These are phyloP conservation scores for Ganaspis sp. DNA, from an alignment of 1,140 invertebrate genomes.

Conservation along the genomic window DNA sequence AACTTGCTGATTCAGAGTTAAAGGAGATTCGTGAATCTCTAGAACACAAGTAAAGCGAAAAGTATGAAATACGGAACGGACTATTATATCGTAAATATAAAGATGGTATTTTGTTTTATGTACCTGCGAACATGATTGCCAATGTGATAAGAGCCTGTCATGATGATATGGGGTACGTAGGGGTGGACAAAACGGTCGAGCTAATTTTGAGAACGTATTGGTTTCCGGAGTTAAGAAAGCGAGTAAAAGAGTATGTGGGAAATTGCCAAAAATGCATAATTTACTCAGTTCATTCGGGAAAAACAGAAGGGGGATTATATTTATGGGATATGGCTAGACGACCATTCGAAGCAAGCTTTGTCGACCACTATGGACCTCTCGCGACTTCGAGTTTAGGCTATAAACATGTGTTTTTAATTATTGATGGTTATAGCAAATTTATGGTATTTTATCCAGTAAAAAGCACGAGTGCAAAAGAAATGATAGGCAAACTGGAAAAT, in stretches of 20 bases:
- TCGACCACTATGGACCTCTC: not conserved
- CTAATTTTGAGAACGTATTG: constrained; percentile 45
- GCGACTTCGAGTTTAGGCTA: not conserved
- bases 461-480: not conserved
- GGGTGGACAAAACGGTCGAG: constrained; percentile 44
- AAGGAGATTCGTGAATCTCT: too few species aligned
- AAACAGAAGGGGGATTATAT: constrained; percentile 9
- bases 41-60: too few species aligned
- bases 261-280: constrained; percentile 53
- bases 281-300: constrained; percentile 32
- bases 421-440: not conserved
- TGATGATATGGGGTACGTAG: constrained; percentile 49
- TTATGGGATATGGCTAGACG: too few species aligned
- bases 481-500: not conserved
- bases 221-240: constrained; percentile 50
- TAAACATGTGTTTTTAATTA: not conserved
- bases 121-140: constrained; percentile 45
- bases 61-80: not conserved
- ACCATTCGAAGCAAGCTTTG: not conserved
- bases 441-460: not conserved
- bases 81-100: constrained; percentile 38
- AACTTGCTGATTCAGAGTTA: too few species aligned
- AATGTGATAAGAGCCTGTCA: constrained; percentile 41
- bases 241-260: constrained; percentile 44
- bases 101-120: constrained; percentile 49